These are phyloP conservation scores for Mugil cephalus DNA, from an alignment of 2,113 vertebrate species.

Conservation along the genomic window DNA sequence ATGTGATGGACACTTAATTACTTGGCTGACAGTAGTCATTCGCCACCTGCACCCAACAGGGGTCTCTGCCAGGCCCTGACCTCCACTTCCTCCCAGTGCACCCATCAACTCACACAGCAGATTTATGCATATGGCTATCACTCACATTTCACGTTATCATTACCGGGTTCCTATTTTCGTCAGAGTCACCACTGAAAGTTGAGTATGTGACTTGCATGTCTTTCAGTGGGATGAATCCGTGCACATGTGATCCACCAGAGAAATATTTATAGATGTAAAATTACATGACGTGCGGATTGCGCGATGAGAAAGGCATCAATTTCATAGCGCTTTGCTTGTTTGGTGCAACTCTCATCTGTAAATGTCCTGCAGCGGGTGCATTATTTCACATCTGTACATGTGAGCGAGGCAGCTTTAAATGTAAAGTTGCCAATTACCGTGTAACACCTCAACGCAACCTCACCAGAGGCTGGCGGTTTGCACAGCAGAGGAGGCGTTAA, in stretches of 20 bases:
- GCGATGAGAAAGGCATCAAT: not conserved
- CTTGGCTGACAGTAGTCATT: conserved; percentile 82
- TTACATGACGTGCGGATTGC: not conserved
- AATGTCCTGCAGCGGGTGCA: not conserved
- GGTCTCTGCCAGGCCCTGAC: conserved; percentile 77
- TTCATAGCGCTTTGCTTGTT: not conserved
- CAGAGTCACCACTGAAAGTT: not conserved
- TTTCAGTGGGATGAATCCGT: too few relatives aligned
- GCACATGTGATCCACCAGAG: too few relatives aligned
- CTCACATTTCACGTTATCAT: conserved; percentile 45
- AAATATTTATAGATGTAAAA: too few relatives aligned
- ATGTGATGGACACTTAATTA: conserved; percentile 84
- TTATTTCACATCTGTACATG: not conserved
- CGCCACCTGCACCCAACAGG: conserved; percentile 79
- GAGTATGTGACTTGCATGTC: not conserved
- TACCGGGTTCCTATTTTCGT: conserved; percentile 22
- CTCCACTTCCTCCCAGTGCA: conserved; percentile 72
- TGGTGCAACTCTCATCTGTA: not conserved
- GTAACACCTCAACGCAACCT: conserved; percentile 47
- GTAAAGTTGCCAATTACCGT: conserved; percentile 34
- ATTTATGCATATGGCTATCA: conserved; percentile 66
- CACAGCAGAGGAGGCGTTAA: conserved; percentile 59
- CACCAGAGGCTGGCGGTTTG: conserved; percentile 30
- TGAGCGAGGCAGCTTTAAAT: conserved; percentile 30
- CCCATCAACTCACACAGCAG: conserved; percentile 58